phyloP scores from a whole-genome alignment of 2,797 vertebrate species.

The Cyprinella venusta region DNA sequence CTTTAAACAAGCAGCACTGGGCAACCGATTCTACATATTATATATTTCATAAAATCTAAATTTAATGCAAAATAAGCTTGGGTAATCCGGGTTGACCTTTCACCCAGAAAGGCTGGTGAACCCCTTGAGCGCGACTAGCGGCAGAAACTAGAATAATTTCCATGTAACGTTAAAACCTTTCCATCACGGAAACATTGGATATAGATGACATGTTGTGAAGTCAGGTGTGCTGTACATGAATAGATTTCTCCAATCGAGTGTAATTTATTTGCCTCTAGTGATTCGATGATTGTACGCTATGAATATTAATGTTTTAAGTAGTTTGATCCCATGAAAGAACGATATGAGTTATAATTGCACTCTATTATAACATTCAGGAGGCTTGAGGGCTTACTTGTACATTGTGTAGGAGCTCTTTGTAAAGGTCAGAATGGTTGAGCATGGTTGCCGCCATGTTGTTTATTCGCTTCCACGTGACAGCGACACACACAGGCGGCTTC shows the following conservation, averaged over 20 bases:
- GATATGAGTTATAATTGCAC: not conserved
- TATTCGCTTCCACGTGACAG: slow-evolving; percentile 42
- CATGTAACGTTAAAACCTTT: not conserved
- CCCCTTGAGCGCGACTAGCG: not conserved
- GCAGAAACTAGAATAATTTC: not conserved
- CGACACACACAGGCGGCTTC: slow-evolving; percentile 33
- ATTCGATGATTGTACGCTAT: too few relatives aligned
- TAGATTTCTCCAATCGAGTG: not conserved
- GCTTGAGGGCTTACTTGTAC: not conserved
- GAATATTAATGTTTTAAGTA: not conserved
- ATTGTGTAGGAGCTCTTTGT: slow-evolving; percentile 65
- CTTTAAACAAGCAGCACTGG: not conserved
- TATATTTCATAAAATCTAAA: not conserved
- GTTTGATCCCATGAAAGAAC: not conserved
- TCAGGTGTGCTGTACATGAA: not conserved
- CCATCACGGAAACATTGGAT: not conserved
- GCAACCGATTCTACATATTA: not conserved
- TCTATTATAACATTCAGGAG: not conserved
- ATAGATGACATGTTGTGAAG: not conserved
- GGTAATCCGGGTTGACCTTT: slow-evolving; percentile 70
- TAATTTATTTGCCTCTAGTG: not conserved
- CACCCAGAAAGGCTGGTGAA: slow-evolving; percentile 67
- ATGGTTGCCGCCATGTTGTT: slow-evolving; percentile 84
- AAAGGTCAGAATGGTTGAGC: slow-evolving; percentile 85
- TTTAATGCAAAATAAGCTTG: not conserved